Evolutionary conservation across 2,888 invertebrate genomes (phyloP), one percentile per base, ranked within the genome.

Genomic region (Vesta saturnalis): DNA sequence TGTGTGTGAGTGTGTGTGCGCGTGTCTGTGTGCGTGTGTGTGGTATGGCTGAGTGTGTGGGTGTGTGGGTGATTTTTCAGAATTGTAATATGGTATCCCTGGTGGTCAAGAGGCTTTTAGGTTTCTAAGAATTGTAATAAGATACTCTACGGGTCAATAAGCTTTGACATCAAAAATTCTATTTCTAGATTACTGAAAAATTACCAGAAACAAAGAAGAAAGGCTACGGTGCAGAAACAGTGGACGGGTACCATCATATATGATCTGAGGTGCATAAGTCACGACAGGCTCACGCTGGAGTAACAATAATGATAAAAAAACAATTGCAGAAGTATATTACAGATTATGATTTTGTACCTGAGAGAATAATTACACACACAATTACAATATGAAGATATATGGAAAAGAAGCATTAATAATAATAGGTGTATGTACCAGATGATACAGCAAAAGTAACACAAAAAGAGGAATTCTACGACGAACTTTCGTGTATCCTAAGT

Each of bases 311-410:
- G 22, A 8, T 30, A 3, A 56, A 30, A 18, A 21, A 56, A 56
- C 19, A 56, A 10, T 14, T 39, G 18, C 8, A 58, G 35, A 30
- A n/a, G 12, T 58, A 5, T 18, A 39, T 56, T 58, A 58, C 21
- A 58, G 16, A 58, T 21, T 35, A 39, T 19, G 18, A 19, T 23
- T 58, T 14, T 39, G 5, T 30, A 8, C 35, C 58, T 16, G 58
- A 58, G 35, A 5, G 43, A 39, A 30, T 58, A 58, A 14, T 58
- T 23, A 58, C 58, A 10, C 8, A 35, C 10, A 39, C 58, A n/a
- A n/a, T n/a, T n/a, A n/a, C n/a, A n/a, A n/a, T 14, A 55, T 55
- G 55, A 55, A 55, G 22, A 4, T 55, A 22, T 55, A 55, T 55
- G 23, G 55, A 55, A 19, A 15, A 6, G 55, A 55, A 21, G 22